Base-by-base conservation (phyloP, 2,888 invertebrate species). In the Salpingus planirostris region DNA sequence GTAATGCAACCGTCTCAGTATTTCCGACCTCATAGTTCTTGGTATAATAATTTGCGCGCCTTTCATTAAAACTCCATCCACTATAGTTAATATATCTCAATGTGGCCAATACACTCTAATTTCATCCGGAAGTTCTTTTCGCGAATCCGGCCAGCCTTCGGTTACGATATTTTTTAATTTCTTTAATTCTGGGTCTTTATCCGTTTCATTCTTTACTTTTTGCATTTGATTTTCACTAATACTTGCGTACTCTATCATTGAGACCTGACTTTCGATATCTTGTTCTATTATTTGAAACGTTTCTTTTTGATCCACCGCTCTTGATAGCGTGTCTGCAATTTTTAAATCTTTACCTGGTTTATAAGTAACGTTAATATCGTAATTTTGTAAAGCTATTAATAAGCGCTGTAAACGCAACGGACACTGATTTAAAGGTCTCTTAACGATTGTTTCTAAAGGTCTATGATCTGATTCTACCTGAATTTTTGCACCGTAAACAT, bases 391-490 rank as follows among this genome's bases (percentile, higher is more conserved):
- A 4, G 13, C 28, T 7, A 37, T 35, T 27, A 6, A 11, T 13
- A 40, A 12, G 29, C 29, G 33, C 21, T 40, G 37, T 13, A 38
- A 5, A 8, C 40, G 2, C 13, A 31, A 5, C 2, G 37, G 34
- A 12, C 26, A 25, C 25, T 34, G 8, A 13, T n/a, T 22, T 23
- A 40, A 22, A 0, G 42, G 29, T 37, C 49, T 52, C 24, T 47
- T 44, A 13, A 47, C 41, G 27, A 52, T 49, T 8, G 36, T 4
- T 22, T 41, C 35, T 4, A 52, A 21, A 3, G 52, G 52, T 28
- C 47, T 49, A 27, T 53, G 52, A 39, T 54, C 49, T 6, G 40
- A 42, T 31, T 46, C 43, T 7, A 50, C 38, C 5, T n/a, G 23
- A 11, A 49, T 33, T 11, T 23, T 8, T 35, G 29, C 36, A 4